These are phyloP conservation scores for Noctua fimbriata DNA, from an alignment of 2,888 invertebrate species.

Conservation along the genomic window DNA sequence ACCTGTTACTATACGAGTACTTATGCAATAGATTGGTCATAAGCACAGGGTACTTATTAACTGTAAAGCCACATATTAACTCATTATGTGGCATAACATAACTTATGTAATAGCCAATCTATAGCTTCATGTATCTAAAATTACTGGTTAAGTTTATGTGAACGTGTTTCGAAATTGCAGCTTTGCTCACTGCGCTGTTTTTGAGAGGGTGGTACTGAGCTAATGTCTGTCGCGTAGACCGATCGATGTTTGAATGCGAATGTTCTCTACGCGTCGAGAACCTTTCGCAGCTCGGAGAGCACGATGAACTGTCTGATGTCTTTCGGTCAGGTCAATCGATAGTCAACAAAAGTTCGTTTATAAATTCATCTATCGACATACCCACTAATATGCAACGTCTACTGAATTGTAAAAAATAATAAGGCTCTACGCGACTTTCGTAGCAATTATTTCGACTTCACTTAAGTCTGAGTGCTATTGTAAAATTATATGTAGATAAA, in stretches of 20 bases:
- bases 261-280: slow-evolving; percentile 33
- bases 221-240: slow-evolving; percentile 47
- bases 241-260: slow-evolving; percentile 52
- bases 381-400: not conserved
- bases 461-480: slow-evolving; percentile 5
- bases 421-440: not conserved
- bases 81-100: slow-evolving; percentile 24
- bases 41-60: slow-evolving; percentile 8
- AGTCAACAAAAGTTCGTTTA: not conserved
- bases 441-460: not conserved
- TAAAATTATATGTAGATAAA: slow-evolving; percentile 8
- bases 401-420: not conserved
- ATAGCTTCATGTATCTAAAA: slow-evolving; percentile 20
- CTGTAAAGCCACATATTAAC: slow-evolving; percentile 9
- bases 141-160: not conserved
- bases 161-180: slow-evolving; percentile 13
- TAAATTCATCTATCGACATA: not conserved
- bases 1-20: slow-evolving; percentile 19
- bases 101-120: slow-evolving; percentile 22
- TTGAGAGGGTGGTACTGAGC: slow-evolving; percentile 27
- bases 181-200: slow-evolving; percentile 22
- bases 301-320: slow-evolving; percentile 45
- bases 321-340: slow-evolving; percentile 32
- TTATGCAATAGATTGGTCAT: slow-evolving; percentile 36
- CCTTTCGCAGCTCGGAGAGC: slow-evolving; percentile 29